Evolutionary conservation across 2,797 vertebrate genomes (phyloP).

Genomic region (Pygocentrus nattereri): DNA sequence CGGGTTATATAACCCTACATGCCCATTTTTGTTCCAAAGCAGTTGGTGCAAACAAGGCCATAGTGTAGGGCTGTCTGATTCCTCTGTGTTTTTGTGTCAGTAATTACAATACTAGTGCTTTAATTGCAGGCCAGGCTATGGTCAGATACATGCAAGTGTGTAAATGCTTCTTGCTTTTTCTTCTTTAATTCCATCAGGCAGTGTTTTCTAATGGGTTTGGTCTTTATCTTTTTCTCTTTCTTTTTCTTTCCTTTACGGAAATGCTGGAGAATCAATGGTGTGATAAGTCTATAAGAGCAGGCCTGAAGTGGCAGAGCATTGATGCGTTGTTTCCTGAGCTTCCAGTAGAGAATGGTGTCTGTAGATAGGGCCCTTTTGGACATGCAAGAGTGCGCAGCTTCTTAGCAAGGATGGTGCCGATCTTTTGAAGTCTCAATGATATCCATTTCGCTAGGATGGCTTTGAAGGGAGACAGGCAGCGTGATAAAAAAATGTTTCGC

Average conservation of each 20-base stretch:
- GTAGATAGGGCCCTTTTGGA: slow-evolving; percentile 72
- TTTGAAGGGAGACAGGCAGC: slow-evolving; percentile 77
- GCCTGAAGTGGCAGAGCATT: slow-evolving; percentile 57
- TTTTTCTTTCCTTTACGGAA: slow-evolving; percentile 45
- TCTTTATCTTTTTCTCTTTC: slow-evolving; percentile 26
- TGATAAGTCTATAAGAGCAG: slow-evolving; percentile 57
- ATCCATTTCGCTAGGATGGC: slow-evolving; percentile 74
- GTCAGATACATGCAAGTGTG: slow-evolving; percentile 41
- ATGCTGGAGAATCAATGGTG: slow-evolving; percentile 51
- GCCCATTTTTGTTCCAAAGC: slow-evolving; percentile 65
- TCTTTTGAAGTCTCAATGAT: slow-evolving; percentile 76
- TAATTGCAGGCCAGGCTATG: slow-evolving; percentile 52
- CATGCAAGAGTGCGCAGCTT: slow-evolving; percentile 73
- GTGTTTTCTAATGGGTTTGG: slow-evolving; percentile 39
- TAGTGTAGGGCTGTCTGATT: slow-evolving; percentile 54
- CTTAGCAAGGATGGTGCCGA: slow-evolving; percentile 66
- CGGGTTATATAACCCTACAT: slow-evolving; percentile 59
- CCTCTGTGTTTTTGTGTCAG: slow-evolving; percentile 51
- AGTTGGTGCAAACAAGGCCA: slow-evolving; percentile 60
- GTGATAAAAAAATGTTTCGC: slow-evolving; percentile 70
- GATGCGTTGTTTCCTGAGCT: slow-evolving; percentile 62
- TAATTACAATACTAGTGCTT: slow-evolving; percentile 55
- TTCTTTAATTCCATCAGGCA: slow-evolving; percentile 38
- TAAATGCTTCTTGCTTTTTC: slow-evolving; percentile 36
- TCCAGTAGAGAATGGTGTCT: slow-evolving; percentile 50